Evolutionary conservation across 2,113 vertebrate genomes (phyloP), one percentile per base, ranked within the genome.

Genomic region (Chinchilla lanigera): DNA sequence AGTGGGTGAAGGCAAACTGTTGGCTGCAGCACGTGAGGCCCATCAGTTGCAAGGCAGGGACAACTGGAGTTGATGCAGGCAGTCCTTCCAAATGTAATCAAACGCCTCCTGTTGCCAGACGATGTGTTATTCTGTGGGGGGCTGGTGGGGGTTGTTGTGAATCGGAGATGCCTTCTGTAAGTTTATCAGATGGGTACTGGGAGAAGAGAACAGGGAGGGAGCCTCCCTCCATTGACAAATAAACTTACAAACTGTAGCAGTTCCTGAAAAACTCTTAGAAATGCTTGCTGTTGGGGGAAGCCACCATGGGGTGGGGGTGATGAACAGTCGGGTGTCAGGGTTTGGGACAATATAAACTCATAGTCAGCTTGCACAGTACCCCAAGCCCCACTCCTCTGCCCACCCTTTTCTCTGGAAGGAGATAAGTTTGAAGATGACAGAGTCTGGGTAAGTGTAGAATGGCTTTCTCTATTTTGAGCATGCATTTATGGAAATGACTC

Each of bases 21-120:
- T 97, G 98, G 95, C 97, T 97, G 94, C 50, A 50, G 89, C 97
- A 97, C 81, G 97, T 98, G 98, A 98, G 97, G 54, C 96, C 96
- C 96, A 97, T 98, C 96, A 85, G 96, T 98, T 97, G 97, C 98
- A 98, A 97, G 93, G 93, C 80, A 90, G 96, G 93, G 98, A 98
- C 97, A 98, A 98, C 98, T 98, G 98, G 94, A 97, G 98, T 98
- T 98, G 98, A 98, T 96, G 97, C 97, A 89, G 97, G 93, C 87
- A 28, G 94, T 98, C 98, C 97, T 96, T 97, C 96, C 97, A 1
- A 86, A 86, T 98, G 96, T 98, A 98, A 97, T 71, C 97, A 98
- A 98, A 97, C 73, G 94, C 94, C 96, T 89, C 95, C 94, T 95
- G 96, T 97, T 98, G 93, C 98, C 97, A 98, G 97, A 98, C 67